A percentile compares a stretch with the other conserved stretches of the same genome.
These are phyloP conservation scores for Calonectris borealis DNA, from an alignment of 2,113 vertebrate species.

Conservation along the genomic window DNA sequence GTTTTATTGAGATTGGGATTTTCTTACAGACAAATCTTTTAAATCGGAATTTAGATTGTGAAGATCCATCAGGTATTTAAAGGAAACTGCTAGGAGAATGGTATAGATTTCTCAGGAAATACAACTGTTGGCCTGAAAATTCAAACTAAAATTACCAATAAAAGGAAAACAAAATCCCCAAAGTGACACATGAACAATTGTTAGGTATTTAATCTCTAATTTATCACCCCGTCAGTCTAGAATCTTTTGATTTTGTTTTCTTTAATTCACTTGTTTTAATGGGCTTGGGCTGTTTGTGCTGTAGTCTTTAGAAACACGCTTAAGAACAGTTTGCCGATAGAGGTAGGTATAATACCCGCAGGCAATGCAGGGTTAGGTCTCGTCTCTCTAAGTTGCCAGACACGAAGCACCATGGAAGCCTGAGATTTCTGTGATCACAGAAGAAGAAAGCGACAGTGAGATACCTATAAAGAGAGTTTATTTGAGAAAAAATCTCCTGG, in stretches of 20 bases:
- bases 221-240: neutral
- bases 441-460: neutral
- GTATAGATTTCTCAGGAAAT: slow-evolving; percentile 15
- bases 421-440: neutral
- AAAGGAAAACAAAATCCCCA: neutral
- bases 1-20: slow-evolving; percentile 21
- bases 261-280: neutral
- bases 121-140: neutral
- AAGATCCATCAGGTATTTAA: slow-evolving; percentile 38
- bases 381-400: neutral
- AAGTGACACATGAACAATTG: neutral
- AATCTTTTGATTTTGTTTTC: neutral
- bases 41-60: slow-evolving; percentile 39
- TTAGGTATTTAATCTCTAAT: neutral
- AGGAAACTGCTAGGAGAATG: slow-evolving; percentile 7
- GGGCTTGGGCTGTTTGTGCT: neutral
- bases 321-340: neutral
- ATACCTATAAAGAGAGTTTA: neutral
- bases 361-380: neutral
- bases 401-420: neutral
- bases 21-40: slow-evolving; percentile 38
- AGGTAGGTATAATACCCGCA: neutral
- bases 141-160: neutral
- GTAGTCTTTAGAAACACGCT: neutral
- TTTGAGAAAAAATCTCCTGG: neutral